Conservation (phyloP, 2,113 vertebrate genomes). For the Equus quagga region DNA sequence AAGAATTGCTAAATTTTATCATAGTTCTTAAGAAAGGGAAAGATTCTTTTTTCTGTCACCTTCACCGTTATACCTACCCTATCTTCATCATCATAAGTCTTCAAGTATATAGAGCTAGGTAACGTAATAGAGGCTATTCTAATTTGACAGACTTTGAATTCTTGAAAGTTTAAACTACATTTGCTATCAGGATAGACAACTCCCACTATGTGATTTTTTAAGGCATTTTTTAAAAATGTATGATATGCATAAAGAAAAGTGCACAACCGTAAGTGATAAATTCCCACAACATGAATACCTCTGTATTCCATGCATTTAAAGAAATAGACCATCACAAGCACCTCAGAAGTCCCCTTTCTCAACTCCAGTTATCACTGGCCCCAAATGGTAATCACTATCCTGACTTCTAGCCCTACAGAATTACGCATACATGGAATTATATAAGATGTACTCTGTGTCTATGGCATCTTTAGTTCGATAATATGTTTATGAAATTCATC, state of each 20-base stretch:
- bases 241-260: neutral
- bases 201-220: neutral
- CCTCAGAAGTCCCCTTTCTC: neutral
- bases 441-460: neutral
- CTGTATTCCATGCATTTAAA: neutral
- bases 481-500: neutral
- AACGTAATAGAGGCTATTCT: neutral
- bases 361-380: neutral
- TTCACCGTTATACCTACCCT: neutral
- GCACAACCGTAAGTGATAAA: neutral
- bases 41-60: neutral
- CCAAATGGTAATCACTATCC: neutral
- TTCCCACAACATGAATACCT: neutral
- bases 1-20: neutral
- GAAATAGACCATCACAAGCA: neutral
- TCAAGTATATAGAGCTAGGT: neutral
- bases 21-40: neutral
- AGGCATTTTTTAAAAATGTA: neutral
- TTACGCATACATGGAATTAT: neutral
- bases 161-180: neutral
- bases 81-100: neutral
- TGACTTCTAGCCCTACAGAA: neutral
- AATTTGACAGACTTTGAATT: neutral
- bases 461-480: neutral
- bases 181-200: neutral